phyloP scores from a whole-genome alignment of 2,888 invertebrate genomes.

The Amblyteles armatorius region DNA sequence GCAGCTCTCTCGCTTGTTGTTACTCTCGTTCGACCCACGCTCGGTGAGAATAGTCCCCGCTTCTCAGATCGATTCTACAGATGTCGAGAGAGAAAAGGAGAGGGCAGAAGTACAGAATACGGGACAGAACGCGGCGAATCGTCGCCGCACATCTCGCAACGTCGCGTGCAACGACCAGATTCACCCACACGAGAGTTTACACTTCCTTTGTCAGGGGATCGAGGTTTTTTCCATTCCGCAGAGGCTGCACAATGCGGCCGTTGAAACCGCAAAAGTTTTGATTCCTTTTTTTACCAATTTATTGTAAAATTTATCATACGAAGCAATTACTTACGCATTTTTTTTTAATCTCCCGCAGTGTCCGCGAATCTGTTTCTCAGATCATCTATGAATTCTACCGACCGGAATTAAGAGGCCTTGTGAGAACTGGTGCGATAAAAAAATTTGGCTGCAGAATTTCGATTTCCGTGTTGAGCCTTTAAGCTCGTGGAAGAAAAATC shows the following conservation, averaged over 20 bases:
- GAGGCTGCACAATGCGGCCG: not conserved
- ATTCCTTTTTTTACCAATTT: not conserved
- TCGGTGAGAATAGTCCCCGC: conserved; percentile 48
- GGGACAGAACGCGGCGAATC: conserved; percentile 4
- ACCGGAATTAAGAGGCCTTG: too few relatives aligned
- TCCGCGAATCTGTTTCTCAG: too few relatives aligned
- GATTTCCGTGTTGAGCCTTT: too few relatives aligned
- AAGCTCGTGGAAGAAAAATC: too few relatives aligned
- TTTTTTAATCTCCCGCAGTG: not conserved
- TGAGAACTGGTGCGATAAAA: too few relatives aligned
- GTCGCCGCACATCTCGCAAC: conserved; percentile 7
- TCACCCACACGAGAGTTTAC: conserved; percentile 45
- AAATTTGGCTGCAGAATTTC: too few relatives aligned
- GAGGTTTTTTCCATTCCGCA: not conserved
- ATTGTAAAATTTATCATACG: not conserved
- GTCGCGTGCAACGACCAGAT: conserved; percentile 42
- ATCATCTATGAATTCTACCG: too few relatives aligned
- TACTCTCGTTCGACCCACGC: conserved; percentile 69
- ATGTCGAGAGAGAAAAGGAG: conserved; percentile 33
- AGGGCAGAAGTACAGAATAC: not conserved
- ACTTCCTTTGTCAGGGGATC: conserved; percentile 10
- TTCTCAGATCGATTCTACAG: conserved; percentile 63
- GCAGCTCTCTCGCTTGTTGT: conserved; percentile 36
- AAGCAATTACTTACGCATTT: not conserved
- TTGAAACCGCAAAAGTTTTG: too few relatives aligned